A percentile compares a stretch with the other conserved stretches of the same genome.
Conservation (phyloP, 2,797 vertebrate species). For the Mionectes olivaceus region DNA sequence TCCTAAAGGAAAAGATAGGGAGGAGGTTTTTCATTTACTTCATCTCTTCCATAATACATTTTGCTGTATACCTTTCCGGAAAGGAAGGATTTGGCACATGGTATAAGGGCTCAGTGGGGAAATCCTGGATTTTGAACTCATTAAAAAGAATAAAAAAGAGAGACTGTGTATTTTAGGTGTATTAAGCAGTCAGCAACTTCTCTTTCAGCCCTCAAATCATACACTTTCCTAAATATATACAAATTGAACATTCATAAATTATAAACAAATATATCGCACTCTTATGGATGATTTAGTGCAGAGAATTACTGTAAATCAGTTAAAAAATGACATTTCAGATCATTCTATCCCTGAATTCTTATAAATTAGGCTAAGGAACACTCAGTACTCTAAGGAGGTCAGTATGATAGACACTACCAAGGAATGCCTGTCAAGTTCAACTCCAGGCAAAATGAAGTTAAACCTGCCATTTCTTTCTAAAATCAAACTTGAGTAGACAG, state of each 20-base stretch:
- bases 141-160: neutral
- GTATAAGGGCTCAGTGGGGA: neutral
- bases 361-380: neutral
- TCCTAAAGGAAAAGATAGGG: neutral
- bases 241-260: neutral
- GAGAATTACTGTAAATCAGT: neutral
- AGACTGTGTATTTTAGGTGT: neutral
- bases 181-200: neutral
- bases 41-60: neutral
- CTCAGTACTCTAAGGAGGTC: neutral
- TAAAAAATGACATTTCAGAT: neutral
- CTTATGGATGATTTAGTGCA: neutral
- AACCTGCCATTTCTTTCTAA: conserved; percentile 31
- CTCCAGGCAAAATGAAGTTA: conserved; percentile 18
- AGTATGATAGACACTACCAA: neutral
- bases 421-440: neutral
- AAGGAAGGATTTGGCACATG: neutral
- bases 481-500: neutral
- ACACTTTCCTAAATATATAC: neutral
- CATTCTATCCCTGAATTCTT: neutral
- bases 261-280: neutral
- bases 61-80: neutral
- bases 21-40: neutral
- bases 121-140: neutral
- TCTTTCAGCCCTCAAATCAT: neutral